A percentile compares a stretch with the other conserved stretches of the same genome.
These are phyloP conservation scores for Papilio demoleus DNA, from an alignment of 2,888 invertebrate genomes.

Conservation along the genomic window DNA sequence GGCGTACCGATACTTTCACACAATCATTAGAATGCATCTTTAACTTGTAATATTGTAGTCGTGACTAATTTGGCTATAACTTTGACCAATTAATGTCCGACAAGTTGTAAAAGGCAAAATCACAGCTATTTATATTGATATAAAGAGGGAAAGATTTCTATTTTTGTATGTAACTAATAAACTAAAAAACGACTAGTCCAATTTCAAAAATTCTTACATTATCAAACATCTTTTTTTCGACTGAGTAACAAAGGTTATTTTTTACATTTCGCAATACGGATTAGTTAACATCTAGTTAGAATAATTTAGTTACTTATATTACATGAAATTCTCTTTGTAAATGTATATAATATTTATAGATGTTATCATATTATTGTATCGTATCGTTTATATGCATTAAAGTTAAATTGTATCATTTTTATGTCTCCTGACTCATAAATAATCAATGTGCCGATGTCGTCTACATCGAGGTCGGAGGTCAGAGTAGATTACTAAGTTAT, in stretches of 20 bases:
- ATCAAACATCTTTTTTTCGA: no score
- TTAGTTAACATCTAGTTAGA: no score
- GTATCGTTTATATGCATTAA: background rate
- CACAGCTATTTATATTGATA: no score
- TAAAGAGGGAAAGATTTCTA: no score
- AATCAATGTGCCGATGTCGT: background rate
- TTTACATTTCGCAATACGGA: no score
- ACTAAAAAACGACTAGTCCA: no score
- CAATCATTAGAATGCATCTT: background rate
- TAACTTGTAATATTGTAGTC: background rate
- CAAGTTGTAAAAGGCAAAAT: background rate
- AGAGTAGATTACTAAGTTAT: constrained; percentile 22
- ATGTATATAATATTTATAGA: no score
- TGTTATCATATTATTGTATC: background rate
- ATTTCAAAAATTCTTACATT: no score
- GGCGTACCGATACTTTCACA: constrained; percentile 6
- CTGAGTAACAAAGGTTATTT: no score
- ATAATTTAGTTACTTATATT: no score
- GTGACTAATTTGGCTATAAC: constrained; percentile 4
- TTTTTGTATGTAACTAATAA: no score
- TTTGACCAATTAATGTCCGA: background rate
- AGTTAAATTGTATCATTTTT: background rate
- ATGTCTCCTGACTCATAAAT: background rate
- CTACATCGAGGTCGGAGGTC: constrained; percentile 7
- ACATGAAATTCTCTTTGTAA: no score